Evolutionary conservation across 2,888 invertebrate species (phyloP).

Genomic region (Clistopyga incitator): DNA sequence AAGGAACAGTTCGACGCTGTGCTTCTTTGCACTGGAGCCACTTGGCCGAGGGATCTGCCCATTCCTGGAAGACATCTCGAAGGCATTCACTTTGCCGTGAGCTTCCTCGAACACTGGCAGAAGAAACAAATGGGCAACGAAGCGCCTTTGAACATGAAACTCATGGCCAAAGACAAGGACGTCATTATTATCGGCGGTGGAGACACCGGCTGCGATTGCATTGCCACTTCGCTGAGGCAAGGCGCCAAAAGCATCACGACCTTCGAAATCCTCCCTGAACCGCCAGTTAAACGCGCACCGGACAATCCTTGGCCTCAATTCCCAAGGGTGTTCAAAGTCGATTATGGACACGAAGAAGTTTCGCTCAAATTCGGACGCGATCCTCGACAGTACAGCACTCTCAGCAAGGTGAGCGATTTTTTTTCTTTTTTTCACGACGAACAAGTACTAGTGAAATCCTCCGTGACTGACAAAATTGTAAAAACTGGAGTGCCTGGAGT

Average conservation of each 20-base stretch:
- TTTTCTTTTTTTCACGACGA: slow-evolving; percentile 11
- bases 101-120: slow-evolving; percentile 98
- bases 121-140: slow-evolving; percentile 94
- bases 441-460: too few relatives aligned
- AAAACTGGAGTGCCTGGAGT: too few relatives aligned
- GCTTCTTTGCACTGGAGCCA: slow-evolving; percentile 96
- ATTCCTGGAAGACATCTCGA: slow-evolving; percentile 94
- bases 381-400: slow-evolving; percentile 96
- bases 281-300: slow-evolving; percentile 90
- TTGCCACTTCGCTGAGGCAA: slow-evolving; percentile 96
- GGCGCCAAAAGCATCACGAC: slow-evolving; percentile 97
- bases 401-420: slow-evolving; percentile 89
- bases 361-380: slow-evolving; percentile 92
- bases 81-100: slow-evolving; percentile 99
- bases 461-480: too few relatives aligned
- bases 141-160: slow-evolving; percentile 83
- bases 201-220: slow-evolving; percentile 98
- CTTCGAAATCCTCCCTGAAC: slow-evolving; percentile 98
- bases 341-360: slow-evolving; percentile 99
- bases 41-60: slow-evolving; percentile 97
- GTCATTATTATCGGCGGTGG: slow-evolving; percentile 96
- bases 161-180: slow-evolving; percentile 96
- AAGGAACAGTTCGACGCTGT: slow-evolving; percentile 89
- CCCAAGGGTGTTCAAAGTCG: slow-evolving; percentile 97
- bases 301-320: slow-evolving; percentile 99